A percentile compares a stretch with the other conserved stretches of the same genome.
Conservation (phyloP, 2,888 invertebrate species). For the Dolichomitus sp. region DNA sequence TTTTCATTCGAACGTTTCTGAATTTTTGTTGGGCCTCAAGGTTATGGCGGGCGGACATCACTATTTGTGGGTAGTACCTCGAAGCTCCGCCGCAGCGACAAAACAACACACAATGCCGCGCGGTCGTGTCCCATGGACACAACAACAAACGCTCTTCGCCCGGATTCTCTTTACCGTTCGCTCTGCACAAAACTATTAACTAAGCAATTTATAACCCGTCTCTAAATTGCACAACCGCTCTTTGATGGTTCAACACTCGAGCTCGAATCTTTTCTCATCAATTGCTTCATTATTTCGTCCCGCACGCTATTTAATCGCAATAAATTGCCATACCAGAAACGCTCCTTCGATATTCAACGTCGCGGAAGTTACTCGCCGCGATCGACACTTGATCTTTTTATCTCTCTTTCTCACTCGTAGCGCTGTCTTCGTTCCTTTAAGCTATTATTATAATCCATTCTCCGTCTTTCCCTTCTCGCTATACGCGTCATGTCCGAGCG, state of each 20-base stretch:
- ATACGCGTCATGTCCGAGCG: slow-evolving; percentile 56
- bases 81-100: too few species aligned
- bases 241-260: slow-evolving; percentile 11
- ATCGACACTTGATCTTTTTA: neutral
- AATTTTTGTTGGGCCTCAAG: too few species aligned
- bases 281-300: slow-evolving; percentile 26
- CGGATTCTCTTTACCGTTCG: neutral
- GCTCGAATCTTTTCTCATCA: slow-evolving; percentile 8
- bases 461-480: neutral
- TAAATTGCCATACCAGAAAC: neutral
- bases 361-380: slow-evolving; percentile 5
- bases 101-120: too few species aligned
- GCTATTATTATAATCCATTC: neutral
- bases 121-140: too few species aligned
- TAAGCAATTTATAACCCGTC: slow-evolving; percentile 30
- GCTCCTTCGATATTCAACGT: slow-evolving; percentile 1
- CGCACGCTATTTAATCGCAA: neutral
- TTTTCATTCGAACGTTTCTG: too few species aligned
- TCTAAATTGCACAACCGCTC: slow-evolving; percentile 20
- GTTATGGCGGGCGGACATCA: too few species aligned
- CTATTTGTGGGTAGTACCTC: too few species aligned
- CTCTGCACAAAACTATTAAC: slow-evolving; percentile 11
- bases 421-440: slow-evolving; percentile 1
- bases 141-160: neutral
- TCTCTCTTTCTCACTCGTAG: neutral